Conservation (phyloP, 2,113 vertebrate genomes). For the Prunella himalayana region DNA sequence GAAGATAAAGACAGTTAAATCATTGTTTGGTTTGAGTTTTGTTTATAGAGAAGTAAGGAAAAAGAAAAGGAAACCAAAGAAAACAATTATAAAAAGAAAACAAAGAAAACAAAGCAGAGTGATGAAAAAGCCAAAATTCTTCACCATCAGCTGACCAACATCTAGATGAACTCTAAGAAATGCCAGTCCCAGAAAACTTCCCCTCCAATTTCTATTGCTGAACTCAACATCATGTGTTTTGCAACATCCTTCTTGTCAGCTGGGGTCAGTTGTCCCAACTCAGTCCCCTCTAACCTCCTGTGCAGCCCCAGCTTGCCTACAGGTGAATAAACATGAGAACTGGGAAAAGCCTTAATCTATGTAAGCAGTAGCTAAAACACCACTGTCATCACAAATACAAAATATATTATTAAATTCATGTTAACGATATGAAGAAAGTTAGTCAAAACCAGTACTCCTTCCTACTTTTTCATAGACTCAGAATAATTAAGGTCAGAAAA, state of each 20-base stretch:
- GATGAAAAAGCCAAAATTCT: neutral
- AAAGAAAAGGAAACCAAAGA: neutral
- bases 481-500: neutral
- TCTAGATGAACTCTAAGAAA: neutral
- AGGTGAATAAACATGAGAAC: neutral
- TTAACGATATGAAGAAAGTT: neutral
- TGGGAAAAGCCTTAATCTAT: neutral
- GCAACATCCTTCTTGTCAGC: neutral
- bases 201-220: neutral
- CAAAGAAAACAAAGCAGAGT: neutral
- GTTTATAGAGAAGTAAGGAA: neutral
- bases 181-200: neutral
- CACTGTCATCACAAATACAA: neutral
- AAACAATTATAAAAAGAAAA: neutral
- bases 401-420: neutral
- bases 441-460: neutral
- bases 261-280: neutral
- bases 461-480: neutral
- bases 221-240: neutral
- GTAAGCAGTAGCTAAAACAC: neutral
- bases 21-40: neutral
- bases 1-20: neutral
- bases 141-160: neutral
- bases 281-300: neutral
- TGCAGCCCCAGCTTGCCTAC: neutral